Evolutionary conservation across 2,113 vertebrate species (phyloP), one percentile per base, ranked within the genome.

Genomic region (Piaya cayana): DNA sequence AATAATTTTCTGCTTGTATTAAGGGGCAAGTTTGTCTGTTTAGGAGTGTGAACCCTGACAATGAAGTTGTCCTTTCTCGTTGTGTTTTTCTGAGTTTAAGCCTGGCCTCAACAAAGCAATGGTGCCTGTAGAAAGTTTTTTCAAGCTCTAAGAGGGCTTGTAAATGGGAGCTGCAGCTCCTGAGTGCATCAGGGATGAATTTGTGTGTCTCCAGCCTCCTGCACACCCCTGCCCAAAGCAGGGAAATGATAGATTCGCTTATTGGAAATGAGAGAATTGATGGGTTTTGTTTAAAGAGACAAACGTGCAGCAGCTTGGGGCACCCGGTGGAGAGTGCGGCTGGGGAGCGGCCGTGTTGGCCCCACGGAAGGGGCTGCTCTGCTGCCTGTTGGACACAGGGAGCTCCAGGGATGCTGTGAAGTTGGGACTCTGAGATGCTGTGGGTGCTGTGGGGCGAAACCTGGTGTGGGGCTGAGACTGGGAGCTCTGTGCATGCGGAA

Each of bases 261-360:
- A 1, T 27, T 1, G 0, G 1, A 32, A 59, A 14, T 10, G 3
- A 2, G 2, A 11, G 26, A 3, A 2, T 9, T 26, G 37, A 17
- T 7, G 12, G 64, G 26, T 6, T 63, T 34, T 29, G 50, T 11
- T 60, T 58, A 32, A 70, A 47, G 20, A 23, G 25, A 36, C 23
- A 4, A 45, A 52, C 0, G 1, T 14, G 43, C 17, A 4, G 43
- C 39, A 39, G 1, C 8, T 47, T 47, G 18, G 45, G 47, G 37
- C 6, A 29, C 4, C 29, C 49, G 64, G 56, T 19, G 19, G 23
- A 25, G 77, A 30, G 18, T 0, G 6, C 17, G 47, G 8, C 5
- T 17, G 12, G 71, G 30, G 34, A 36, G 15, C 6, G 26, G 45
- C 2, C 0, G 5, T 43, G 32, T 21, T 59, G 25, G 37, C 53